These are phyloP conservation scores for Sceloporus tristichus DNA, from an alignment of 2,113 vertebrate species.

Conservation along the genomic window DNA sequence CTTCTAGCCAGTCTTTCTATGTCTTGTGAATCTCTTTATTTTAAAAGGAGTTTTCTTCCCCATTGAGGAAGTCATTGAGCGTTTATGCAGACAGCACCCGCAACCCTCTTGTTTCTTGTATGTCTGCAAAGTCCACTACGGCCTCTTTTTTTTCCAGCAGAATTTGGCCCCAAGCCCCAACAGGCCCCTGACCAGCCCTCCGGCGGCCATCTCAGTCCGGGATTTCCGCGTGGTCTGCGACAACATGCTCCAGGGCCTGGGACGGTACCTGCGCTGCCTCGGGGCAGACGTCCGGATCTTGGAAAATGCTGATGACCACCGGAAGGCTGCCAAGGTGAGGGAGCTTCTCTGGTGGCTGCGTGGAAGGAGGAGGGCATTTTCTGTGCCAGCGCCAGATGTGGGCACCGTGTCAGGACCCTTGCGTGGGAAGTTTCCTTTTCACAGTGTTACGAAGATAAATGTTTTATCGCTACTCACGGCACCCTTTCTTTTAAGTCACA, in stretches of 20 bases:
- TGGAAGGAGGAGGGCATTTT: not conserved
- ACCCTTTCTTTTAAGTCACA: too few relatives aligned
- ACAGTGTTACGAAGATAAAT: too few relatives aligned
- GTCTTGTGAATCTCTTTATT: too few relatives aligned
- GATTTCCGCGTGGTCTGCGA: slow-evolving; percentile 88
- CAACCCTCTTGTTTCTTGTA: not conserved
- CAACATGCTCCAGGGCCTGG: slow-evolving; percentile 91
- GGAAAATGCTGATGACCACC: slow-evolving; percentile 84
- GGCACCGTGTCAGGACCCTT: too few relatives aligned
- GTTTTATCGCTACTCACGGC: too few relatives aligned
- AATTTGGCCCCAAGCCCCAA: not conserved
- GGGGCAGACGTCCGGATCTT: slow-evolving; percentile 84
- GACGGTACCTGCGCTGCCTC: slow-evolving; percentile 86
- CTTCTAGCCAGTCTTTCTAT: too few relatives aligned
- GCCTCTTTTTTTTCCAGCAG: slow-evolving; percentile 35
- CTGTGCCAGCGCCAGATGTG: too few relatives aligned
- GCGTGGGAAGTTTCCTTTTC: not conserved
- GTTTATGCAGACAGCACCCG: too few relatives aligned
- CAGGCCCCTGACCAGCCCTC: accelerated
- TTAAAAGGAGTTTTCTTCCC: too few relatives aligned
- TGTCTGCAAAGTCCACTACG: not conserved
- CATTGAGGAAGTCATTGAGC: too few relatives aligned
- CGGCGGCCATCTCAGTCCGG: slow-evolving; percentile 57
- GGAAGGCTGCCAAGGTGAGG: slow-evolving; percentile 84
- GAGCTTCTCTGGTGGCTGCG: accelerated